Conservation (phyloP, 2,113 vertebrate species). For the Neodontobutis hainanensis region DNA sequence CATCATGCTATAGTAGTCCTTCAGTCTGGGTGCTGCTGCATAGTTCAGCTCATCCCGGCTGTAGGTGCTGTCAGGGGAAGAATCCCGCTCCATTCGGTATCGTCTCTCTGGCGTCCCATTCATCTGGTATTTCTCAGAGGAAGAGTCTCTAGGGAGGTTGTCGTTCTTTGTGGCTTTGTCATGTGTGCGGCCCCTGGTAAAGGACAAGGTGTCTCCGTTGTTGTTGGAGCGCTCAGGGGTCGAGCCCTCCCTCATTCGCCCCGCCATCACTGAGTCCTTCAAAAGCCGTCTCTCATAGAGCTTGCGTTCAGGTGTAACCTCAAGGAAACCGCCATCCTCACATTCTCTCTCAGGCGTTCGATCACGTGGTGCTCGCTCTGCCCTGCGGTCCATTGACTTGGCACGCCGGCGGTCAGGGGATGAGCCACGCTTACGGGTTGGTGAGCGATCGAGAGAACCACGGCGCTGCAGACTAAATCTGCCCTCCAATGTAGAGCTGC, state of each 20-base stretch:
- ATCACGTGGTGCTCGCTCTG: constrained; percentile 70
- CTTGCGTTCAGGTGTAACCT: constrained; percentile 71
- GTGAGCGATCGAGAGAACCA: constrained; percentile 88
- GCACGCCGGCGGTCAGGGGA: constrained; percentile 86
- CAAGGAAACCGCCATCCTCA: constrained; percentile 79
- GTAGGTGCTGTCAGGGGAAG: constrained; percentile 79
- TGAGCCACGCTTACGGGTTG: constrained; percentile 79
- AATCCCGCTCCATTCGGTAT: constrained; percentile 69
- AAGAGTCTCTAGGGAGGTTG: constrained; percentile 72
- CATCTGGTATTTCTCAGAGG: constrained; percentile 51
- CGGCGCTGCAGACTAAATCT: constrained; percentile 76
- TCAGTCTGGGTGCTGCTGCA: constrained; percentile 75
- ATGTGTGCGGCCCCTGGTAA: constrained; percentile 59
- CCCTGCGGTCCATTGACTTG: constrained; percentile 81
- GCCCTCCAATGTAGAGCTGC: constrained; percentile 83
- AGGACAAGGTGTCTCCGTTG: constrained; percentile 51
- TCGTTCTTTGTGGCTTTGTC: constrained; percentile 73
- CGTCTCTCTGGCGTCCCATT: constrained; percentile 74
- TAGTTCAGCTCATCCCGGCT: constrained; percentile 78
- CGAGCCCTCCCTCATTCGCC: constrained; percentile 49
- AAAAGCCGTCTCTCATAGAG: constrained; percentile 62
- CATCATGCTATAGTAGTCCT: constrained; percentile 82
- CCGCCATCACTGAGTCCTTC: constrained; percentile 66
- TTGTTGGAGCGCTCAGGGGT: constrained; percentile 71
- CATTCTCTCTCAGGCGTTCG: constrained; percentile 82